Evolutionary conservation across 2,113 vertebrate species (phyloP), one percentile per base, ranked within the genome.

Genomic region (Colistium nudipinnis): DNA sequence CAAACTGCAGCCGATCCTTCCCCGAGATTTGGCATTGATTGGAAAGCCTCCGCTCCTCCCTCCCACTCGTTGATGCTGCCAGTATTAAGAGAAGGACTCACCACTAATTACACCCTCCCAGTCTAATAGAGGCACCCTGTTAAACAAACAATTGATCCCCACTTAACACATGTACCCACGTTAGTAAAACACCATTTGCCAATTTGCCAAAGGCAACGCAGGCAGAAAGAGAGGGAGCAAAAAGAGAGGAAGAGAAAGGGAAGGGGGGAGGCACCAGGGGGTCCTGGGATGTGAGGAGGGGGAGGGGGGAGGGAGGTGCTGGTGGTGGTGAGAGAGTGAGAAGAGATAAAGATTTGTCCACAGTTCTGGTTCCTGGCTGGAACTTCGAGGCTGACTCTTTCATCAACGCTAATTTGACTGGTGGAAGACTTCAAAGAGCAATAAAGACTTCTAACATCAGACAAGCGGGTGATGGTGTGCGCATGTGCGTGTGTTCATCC

Each of bases 181-280:
- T 94, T 93, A 91, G 93, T 92, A 93, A 91, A 93, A 94, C 89
- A 92, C 91, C 91, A 94, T 94, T 94, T 95, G 93, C 95, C 94
- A 94, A 94, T 93, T 94, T 91, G 93, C 94, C 94, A 94, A 94
- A 92, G 93, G 94, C 92, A 92, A 90, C 90, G 85, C 78, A 85
- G 84, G 82, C 68, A 84, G 83, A 70, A 82, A 57, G 54, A 76
- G 41, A 77, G 57, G 74, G 71, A 48, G 71, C 77, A 48, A 69
- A 76, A 64, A 62, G 51, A 75, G 66, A 76, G 78, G 73, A 54
- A 47, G 43, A 47, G 44, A 60, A 81, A 78, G 27, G 39, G 71
- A 80, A 56, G 72, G 78, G 75, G 76, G 70, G 69, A 87, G 78
- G 66, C 86, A 84, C 80, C 88, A 83, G 89, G 83, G 92, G 90